These are phyloP conservation scores for Mus pahari DNA, from an alignment of 2,113 vertebrate genomes.

Conservation along the genomic window DNA sequence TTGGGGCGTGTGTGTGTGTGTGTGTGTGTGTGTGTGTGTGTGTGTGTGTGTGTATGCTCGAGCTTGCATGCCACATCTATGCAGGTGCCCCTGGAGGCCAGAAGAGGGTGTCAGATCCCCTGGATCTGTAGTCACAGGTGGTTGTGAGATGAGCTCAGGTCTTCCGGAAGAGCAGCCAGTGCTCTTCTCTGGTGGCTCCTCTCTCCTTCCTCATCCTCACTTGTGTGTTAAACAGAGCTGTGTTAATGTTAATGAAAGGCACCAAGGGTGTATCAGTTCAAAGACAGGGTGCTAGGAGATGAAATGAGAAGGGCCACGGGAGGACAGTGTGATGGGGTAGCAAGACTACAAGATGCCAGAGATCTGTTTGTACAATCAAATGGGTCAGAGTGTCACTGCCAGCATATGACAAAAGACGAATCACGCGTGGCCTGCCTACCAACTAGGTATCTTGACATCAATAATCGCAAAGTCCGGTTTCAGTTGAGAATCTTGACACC, in stretches of 20 bases:
- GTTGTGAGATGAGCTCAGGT: not conserved
- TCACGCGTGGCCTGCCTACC: not conserved
- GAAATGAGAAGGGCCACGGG: not conserved
- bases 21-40: not conserved
- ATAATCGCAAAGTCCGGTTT: not conserved
- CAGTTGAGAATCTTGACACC: not conserved
- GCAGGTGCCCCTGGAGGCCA: not conserved
- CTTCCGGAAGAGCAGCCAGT: no score
- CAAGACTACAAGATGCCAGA: not conserved
- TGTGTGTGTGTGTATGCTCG: no score
- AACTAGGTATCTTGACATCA: not conserved
- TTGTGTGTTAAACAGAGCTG: not conserved
- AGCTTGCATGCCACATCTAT: not conserved
- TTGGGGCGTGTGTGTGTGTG: not conserved
- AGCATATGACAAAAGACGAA: not conserved
- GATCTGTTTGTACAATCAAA: not conserved
- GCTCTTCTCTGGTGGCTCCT: not conserved
- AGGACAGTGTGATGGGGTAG: no score
- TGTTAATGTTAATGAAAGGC: not conserved
- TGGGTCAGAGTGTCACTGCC: not conserved
- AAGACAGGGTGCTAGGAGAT: not conserved
- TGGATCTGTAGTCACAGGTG: not conserved
- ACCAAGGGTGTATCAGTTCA: not conserved
- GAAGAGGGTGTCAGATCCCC: not conserved
- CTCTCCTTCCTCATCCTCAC: not conserved